Evolutionary conservation across 2,888 invertebrate species (phyloP).

Genomic region (Nomada ruficornis): DNA sequence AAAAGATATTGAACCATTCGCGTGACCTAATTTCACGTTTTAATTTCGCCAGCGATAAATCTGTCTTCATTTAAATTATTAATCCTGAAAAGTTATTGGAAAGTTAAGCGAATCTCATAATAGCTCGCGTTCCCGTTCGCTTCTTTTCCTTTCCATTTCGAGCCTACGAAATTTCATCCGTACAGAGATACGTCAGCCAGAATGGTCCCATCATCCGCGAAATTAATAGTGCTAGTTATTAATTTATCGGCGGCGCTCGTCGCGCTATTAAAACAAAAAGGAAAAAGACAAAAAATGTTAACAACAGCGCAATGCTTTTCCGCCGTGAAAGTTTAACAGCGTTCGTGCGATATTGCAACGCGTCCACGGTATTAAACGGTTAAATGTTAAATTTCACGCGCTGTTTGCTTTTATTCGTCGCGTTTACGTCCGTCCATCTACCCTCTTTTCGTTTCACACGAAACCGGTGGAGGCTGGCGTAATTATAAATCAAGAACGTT

Average conservation of each 20-base stretch:
- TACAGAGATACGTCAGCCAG: neutral
- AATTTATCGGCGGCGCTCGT: slow-evolving; percentile 20
- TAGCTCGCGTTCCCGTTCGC: neutral
- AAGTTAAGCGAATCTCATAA: slow-evolving; percentile 2
- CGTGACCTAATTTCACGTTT: neutral
- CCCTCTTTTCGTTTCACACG: neutral
- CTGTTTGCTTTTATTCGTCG: slow-evolving; percentile 11
- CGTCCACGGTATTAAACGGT: slow-evolving; percentile 4
- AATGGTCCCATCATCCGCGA: neutral
- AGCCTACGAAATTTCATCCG: slow-evolving; percentile 18
- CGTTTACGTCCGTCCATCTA: neutral
- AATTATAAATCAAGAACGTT: neutral
- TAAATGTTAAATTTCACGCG: slow-evolving; percentile 17
- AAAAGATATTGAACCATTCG: too few relatives aligned
- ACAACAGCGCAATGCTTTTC: neutral
- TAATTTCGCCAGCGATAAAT: neutral
- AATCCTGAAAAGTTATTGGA: neutral
- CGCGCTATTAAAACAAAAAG: neutral
- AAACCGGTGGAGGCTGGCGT: too few relatives aligned
- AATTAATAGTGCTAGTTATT: slow-evolving; percentile 29
- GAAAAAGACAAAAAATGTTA: neutral
- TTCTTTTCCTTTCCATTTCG: neutral
- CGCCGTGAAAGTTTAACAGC: slow-evolving; percentile 2
- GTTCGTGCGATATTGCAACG: neutral
- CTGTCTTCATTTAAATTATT: neutral